Base-by-base conservation (phyloP, 2,888 invertebrate species). In the Cephalotes varians region DNA sequence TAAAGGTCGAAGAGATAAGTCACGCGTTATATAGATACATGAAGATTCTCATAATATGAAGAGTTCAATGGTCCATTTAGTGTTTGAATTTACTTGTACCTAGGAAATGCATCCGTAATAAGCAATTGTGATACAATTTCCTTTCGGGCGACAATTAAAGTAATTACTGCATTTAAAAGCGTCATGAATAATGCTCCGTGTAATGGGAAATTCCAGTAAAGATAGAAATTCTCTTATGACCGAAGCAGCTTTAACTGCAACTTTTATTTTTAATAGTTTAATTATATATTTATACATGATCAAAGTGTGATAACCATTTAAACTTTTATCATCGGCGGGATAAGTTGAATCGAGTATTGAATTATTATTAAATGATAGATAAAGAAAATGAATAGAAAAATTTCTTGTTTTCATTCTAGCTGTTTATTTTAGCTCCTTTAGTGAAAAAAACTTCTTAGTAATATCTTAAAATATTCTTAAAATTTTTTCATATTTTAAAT, bases 111-210 rank as follows among this genome's bases (percentile, higher is more conserved):
- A 15, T 49, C n/a, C n/a, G 21, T 67, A 67, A 77, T 56, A 44
- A n/a, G 67, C 56, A 69, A 58, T 69, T 69, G 34, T 67, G 44
- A 15, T 47, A 51, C 51, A 18, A 34, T 69, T 79, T 77, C 69
- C 69, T 56, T 77, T 77, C 10, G 2, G 31, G 34, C 1, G 21
- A 44, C 56, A n/a, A 56, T 58, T 12, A 4, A n/a, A 34, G 6
- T 77, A 69, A 77, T 77, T 69, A 4, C 21, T 56, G 37, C 51
- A 7, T 77, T 56, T 56, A 69, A 77, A 69, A 69, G 12, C 18
- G 21, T 25, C 25, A 34, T 12, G 44, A 69, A 31, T 67, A 21
- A 31, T 31, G 34, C 37, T 76, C 10, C 31, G 18, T 18, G 40
- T 49, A 67, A 40, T 3, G 21, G 56, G 31, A 2, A 69, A 77